phyloP scores from a whole-genome alignment of 2,113 vertebrate species.

The Hippocampus abdominalis region DNA sequence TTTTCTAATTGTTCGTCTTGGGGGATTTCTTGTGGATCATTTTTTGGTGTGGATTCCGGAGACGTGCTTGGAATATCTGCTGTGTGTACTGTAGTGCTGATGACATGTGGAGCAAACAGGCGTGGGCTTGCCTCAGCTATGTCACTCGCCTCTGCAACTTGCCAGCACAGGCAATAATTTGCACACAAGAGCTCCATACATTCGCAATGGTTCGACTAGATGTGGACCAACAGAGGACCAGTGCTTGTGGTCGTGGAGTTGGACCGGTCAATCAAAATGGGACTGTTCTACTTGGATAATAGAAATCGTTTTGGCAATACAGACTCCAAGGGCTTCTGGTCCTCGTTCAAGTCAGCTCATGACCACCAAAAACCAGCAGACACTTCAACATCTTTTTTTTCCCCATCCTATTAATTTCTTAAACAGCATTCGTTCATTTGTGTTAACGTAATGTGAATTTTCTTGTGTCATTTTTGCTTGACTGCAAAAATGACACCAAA shows the following conservation, averaged over 20 bases:
- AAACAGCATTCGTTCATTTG: too few species aligned
- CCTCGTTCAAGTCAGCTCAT: neutral
- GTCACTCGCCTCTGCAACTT: constrained; percentile 46
- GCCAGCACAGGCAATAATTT: constrained; percentile 59
- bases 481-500: too few species aligned
- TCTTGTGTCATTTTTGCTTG: too few species aligned
- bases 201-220: neutral
- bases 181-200: neutral
- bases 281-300: neutral
- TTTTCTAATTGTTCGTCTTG: too few species aligned
- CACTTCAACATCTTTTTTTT: too few species aligned
- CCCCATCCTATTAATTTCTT: too few species aligned
- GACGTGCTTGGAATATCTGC: constrained; percentile 4
- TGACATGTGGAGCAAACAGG: constrained; percentile 52
- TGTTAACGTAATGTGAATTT: too few species aligned
- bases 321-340: neutral
- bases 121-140: constrained; percentile 68
- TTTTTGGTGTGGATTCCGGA: neutral
- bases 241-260: too few species aligned
- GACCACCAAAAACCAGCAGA: neutral
- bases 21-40: too few species aligned
- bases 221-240: neutral
- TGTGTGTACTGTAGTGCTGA: constrained; percentile 16
- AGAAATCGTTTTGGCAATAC: neutral
- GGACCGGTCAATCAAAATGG: neutral